A percentile compares a stretch with the other conserved stretches of the same genome.
These are phyloP conservation scores for Helicoverpa assulta DNA, from an alignment of 2,888 invertebrate species.

Conservation along the genomic window DNA sequence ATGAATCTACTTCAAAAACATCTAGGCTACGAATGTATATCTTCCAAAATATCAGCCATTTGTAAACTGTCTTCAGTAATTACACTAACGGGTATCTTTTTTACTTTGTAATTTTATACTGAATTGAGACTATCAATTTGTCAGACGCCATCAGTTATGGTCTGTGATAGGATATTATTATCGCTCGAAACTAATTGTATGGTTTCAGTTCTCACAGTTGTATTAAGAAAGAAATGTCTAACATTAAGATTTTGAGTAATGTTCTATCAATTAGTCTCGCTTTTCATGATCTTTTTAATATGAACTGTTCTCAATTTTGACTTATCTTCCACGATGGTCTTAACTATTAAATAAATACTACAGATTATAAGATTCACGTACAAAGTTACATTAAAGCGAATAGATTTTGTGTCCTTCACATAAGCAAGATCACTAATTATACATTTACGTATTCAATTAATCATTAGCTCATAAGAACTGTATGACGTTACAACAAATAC, in stretches of 20 bases:
- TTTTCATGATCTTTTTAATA: conserved; percentile 1
- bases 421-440: conserved; percentile 23
- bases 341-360: background rate
- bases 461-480: conserved; percentile 18
- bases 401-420: conserved; percentile 16
- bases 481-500: conserved; percentile 82
- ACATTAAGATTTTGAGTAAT: conserved; percentile 28
- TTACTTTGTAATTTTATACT: conserved; percentile 66
- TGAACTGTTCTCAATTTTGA: background rate
- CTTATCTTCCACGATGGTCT: conserved; percentile 5
- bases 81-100: conserved; percentile 54
- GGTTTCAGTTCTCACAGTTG: conserved; percentile 42
- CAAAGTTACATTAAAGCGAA: background rate
- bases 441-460: conserved; percentile 14
- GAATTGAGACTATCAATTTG: conserved; percentile 64
- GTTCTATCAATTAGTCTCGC: conserved; percentile 16
- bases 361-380: background rate
- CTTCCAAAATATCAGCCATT: conserved; percentile 61
- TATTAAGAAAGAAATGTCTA: conserved; percentile 33
- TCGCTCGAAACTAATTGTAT: conserved; percentile 42
- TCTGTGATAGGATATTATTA: conserved; percentile 54
- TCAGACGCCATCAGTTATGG: conserved; percentile 62
- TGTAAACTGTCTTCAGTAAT: conserved; percentile 67
- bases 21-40: conserved; percentile 43
- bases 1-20: conserved; percentile 21